These are phyloP conservation scores for Anthoscopus minutus DNA, from an alignment of 2,113 vertebrate species.

Conservation along the genomic window DNA sequence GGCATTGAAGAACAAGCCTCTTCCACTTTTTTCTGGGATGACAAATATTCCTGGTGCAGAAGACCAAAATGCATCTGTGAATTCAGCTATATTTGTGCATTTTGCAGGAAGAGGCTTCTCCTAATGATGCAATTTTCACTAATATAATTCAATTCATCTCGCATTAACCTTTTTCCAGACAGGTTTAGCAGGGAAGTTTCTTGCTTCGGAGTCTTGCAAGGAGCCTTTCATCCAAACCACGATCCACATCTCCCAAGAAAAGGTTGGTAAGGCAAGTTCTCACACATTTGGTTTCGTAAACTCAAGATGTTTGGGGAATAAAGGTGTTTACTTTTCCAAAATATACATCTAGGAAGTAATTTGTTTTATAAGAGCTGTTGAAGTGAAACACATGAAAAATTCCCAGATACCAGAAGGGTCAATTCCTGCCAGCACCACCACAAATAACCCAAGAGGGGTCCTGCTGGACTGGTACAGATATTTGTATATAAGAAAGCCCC, in stretches of 20 bases:
- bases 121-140: conserved; percentile 22
- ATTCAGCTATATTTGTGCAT: not conserved
- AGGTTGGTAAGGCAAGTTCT: not conserved
- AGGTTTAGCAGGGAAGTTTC: not conserved
- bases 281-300: not conserved
- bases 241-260: not conserved
- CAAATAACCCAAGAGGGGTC: not conserved
- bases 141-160: not conserved
- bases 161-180: not conserved
- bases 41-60: conserved; percentile 37
- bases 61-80: conserved; percentile 27
- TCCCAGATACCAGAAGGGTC: not conserved
- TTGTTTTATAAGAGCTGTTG: not conserved
- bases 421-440: not conserved
- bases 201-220: not conserved
- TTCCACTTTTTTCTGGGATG: conserved; percentile 6
- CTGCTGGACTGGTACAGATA: not conserved
- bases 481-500: not conserved
- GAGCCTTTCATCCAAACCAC: not conserved
- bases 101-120: conserved; percentile 19
- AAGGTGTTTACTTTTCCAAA: not conserved
- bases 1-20: conserved; percentile 24
- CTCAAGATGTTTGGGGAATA: not conserved
- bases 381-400: not conserved
- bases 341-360: not conserved